A percentile compares a stretch with the other conserved stretches of the same genome.
phyloP scores from a whole-genome alignment of 2,797 vertebrate species.

The Sphenodon punctatus region DNA sequence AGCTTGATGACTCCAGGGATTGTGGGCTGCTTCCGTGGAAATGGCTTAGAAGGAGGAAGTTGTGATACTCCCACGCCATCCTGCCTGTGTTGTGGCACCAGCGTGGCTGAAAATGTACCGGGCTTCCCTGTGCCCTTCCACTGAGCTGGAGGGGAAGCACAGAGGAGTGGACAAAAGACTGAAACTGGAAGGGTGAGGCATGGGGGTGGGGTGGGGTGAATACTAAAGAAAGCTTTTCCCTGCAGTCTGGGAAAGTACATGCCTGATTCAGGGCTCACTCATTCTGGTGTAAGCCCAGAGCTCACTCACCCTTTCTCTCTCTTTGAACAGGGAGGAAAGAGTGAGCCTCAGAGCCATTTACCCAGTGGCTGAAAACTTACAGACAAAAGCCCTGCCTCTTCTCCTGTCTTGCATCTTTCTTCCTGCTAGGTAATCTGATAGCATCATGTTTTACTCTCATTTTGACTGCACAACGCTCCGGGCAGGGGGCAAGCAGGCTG shows the following conservation, averaged over 20 bases:
- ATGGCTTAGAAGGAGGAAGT: not conserved
- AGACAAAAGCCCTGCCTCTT: not conserved
- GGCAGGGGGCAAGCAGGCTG: too few species aligned
- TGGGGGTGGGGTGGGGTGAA: too few species aligned
- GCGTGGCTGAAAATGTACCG: conserved; percentile 27
- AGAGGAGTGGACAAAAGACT: rapidly evolving
- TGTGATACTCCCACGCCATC: not conserved
- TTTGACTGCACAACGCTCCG: too few species aligned
- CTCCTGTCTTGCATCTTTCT: too few species aligned
- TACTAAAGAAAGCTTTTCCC: too few species aligned
- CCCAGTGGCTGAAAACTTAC: not conserved
- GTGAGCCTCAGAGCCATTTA: not conserved
- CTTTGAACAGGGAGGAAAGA: not conserved
- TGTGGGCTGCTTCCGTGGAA: not conserved
- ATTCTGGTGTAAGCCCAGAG: not conserved
- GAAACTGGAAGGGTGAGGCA: too few species aligned
- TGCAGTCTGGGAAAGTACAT: too few species aligned
- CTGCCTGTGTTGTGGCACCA: conserved; percentile 27
- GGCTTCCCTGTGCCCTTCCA: conserved; percentile 33
- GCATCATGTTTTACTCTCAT: too few species aligned
- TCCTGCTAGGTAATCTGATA: too few species aligned
- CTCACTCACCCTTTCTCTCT: too few species aligned
- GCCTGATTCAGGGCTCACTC: not conserved
- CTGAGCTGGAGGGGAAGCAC: not conserved
- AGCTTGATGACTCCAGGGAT: not conserved